These are phyloP conservation scores for Amphibalanus amphitrite DNA, from an alignment of 1,140 invertebrate genomes.

Conservation along the genomic window DNA sequence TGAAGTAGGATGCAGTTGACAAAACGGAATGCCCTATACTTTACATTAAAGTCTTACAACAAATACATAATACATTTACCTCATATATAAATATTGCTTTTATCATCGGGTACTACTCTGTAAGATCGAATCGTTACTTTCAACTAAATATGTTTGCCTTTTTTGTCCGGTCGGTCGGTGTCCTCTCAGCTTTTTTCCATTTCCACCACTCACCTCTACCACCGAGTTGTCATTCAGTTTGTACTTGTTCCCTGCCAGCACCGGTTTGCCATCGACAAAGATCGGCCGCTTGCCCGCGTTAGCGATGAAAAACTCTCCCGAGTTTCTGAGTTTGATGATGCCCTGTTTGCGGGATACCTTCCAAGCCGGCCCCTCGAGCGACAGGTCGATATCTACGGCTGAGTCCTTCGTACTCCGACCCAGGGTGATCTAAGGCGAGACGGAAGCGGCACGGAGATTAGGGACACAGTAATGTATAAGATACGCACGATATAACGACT, in stretches of 20 bases:
- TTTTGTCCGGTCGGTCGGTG: too few relatives aligned
- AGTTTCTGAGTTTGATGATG: slow-evolving; percentile 72
- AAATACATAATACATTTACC: too few relatives aligned
- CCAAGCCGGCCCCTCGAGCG: slow-evolving; percentile 58
- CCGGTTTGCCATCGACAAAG: slow-evolving; percentile 78
- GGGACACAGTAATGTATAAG: too few relatives aligned
- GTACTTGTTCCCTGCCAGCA: slow-evolving; percentile 67
- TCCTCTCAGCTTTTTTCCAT: too few relatives aligned
- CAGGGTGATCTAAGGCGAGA: slow-evolving; percentile 80
- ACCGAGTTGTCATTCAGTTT: slow-evolving; percentile 84
- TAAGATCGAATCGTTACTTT: slow-evolving; percentile 6
- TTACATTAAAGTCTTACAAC: too few relatives aligned
- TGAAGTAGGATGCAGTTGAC: too few relatives aligned
- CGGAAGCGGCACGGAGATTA: too few relatives aligned
- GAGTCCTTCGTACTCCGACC: slow-evolving; percentile 77
- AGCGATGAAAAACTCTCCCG: slow-evolving; percentile 81
- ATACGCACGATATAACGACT: too few relatives aligned
- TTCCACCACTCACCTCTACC: slow-evolving; percentile 51
- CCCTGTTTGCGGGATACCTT: slow-evolving; percentile 36
- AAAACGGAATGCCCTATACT: too few relatives aligned
- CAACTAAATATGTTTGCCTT: slow-evolving; percentile 13
- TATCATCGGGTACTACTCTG: background rate
- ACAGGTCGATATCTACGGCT: slow-evolving; percentile 82
- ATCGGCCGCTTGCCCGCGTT: slow-evolving; percentile 91
- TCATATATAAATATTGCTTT: too few relatives aligned